Percentiles rank a stretch among this genome's conserved stretches.
Conservation (phyloP, 2,113 vertebrate species). For the Rhea americana region DNA sequence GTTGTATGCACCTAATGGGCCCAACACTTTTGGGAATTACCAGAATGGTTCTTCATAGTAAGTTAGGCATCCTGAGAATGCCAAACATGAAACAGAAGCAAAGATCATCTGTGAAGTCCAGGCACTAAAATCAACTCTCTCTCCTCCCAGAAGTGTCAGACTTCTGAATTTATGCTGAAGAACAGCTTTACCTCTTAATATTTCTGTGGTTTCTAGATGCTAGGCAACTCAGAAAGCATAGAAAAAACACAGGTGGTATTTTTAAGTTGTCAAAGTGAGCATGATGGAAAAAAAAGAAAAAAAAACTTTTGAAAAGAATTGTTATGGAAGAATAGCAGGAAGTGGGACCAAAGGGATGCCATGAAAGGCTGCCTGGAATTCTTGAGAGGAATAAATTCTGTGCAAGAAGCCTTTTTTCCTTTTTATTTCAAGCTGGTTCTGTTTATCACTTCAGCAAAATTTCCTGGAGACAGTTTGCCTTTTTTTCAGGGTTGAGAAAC, state of each 20-base stretch:
- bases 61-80: not conserved
- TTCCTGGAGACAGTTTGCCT: not conserved
- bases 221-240: not conserved
- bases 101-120: not conserved
- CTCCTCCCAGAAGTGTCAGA: not conserved
- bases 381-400: not conserved
- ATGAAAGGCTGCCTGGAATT: not conserved
- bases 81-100: not conserved
- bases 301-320: not conserved
- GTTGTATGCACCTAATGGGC: not conserved
- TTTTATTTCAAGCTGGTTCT: not conserved
- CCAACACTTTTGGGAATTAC: not conserved
- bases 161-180: not conserved
- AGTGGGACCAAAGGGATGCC: not conserved
- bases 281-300: not conserved
- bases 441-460: not conserved
- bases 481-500: not conserved
- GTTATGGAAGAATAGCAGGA: not conserved
- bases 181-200: not conserved
- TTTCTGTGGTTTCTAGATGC: accelerated
- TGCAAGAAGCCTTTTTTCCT: not conserved
- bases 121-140: not conserved
- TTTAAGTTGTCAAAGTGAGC: not conserved
- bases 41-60: not conserved
- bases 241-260: not conserved